Evolutionary conservation across 2,888 invertebrate genomes (phyloP).

Genomic region (Ephialtes manifestator): DNA sequence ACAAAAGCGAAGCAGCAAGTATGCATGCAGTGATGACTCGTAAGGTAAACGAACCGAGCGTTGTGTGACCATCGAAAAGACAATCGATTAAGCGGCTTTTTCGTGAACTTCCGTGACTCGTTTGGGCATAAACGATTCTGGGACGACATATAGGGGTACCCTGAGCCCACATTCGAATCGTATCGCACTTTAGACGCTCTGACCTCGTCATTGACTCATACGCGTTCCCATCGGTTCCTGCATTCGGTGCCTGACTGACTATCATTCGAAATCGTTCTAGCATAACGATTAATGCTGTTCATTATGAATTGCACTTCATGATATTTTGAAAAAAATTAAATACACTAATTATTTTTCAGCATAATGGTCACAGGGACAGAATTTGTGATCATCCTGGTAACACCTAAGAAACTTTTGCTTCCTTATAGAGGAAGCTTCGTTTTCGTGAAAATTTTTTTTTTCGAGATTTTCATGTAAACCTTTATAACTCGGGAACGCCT

Average conservation of each 20-base stretch:
- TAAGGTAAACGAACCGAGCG: not conserved
- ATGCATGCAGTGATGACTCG: not conserved
- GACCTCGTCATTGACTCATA: constrained; percentile 51
- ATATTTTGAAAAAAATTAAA: not conserved
- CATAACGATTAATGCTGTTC: not conserved
- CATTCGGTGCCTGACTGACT: not conserved
- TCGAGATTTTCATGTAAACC: no score
- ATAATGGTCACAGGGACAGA: no score
- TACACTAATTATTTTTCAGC: no score
- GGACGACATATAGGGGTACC: constrained; percentile 53
- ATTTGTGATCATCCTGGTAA: no score
- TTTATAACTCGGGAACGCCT: no score
- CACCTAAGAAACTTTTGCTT: no score
- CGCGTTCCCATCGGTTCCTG: constrained; percentile 21
- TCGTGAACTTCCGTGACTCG: constrained; percentile 16
- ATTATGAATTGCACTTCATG: not conserved
- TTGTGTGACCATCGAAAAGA: constrained; percentile 14
- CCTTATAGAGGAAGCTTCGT: no score
- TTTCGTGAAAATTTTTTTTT: no score
- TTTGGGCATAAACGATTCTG: constrained; percentile 30
- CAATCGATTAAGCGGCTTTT: constrained; percentile 29
- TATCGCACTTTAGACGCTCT: constrained; percentile 57
- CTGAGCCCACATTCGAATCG: constrained; percentile 64
- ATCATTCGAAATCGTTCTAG: not conserved
- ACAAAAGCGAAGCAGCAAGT: not conserved